phyloP scores from a whole-genome alignment of 1,140 invertebrate species.

The Neotoxoptera formosana region DNA sequence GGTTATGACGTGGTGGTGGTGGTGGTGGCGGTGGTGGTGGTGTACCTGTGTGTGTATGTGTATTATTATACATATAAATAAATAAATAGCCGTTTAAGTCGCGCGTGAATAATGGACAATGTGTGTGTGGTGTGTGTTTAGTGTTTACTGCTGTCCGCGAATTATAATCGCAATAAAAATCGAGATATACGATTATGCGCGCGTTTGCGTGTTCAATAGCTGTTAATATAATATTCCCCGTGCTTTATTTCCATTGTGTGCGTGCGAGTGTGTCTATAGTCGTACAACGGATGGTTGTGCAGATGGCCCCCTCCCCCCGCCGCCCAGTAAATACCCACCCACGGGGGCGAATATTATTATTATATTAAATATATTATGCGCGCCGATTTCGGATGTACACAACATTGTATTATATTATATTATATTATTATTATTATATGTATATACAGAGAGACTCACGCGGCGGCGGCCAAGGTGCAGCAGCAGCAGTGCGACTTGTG shows the following conservation, averaged over 20 bases:
- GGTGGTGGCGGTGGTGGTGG: background rate
- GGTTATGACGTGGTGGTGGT: background rate
- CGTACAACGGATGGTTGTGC: background rate
- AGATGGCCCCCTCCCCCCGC: slow-evolving; percentile 19
- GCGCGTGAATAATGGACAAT: slow-evolving; percentile 33
- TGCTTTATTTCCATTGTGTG: slow-evolving; percentile 18
- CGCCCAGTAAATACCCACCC: background rate
- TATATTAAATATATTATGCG: background rate
- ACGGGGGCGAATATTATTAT: slow-evolving; percentile 22
- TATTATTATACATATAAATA: background rate
- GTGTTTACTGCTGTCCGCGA: slow-evolving; percentile 51
- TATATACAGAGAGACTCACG: background rate
- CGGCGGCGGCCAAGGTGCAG: too few relatives aligned
- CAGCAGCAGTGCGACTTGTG: background rate
- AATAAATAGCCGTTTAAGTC: slow-evolving; percentile 52
- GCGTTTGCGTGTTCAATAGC: slow-evolving; percentile 42
- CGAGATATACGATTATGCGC: slow-evolving; percentile 43
- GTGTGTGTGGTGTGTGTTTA: slow-evolving; percentile 1
- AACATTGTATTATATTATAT: background rate
- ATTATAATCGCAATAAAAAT: slow-evolving; percentile 56
- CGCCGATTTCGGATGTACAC: background rate
- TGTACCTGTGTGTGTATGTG: background rate
- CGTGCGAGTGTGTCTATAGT: background rate
- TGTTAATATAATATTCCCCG: background rate
- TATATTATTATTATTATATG: background rate